Evolutionary conservation across 2,888 invertebrate genomes (phyloP).

Genomic region (Magallana nippona): DNA sequence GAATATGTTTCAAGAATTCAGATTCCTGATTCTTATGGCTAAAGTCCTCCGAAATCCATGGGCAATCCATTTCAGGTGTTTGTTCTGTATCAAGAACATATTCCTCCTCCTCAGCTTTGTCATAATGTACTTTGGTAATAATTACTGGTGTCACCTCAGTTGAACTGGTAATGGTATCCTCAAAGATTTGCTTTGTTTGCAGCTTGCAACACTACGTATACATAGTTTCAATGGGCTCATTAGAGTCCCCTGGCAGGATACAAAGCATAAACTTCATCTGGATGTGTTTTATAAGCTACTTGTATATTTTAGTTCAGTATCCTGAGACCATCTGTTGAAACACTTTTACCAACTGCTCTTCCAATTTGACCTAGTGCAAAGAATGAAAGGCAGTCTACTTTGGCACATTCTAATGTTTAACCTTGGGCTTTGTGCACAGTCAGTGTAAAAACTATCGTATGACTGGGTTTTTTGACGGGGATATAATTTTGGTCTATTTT

Average conservation of each 20-base stretch:
- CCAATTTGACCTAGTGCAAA: slow-evolving; percentile 40
- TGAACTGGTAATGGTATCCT: no score
- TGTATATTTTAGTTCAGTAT: slow-evolving; percentile 18
- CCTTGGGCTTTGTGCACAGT: slow-evolving; percentile 37
- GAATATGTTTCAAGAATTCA: no score
- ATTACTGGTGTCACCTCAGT: no score
- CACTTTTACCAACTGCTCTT: slow-evolving; percentile 14
- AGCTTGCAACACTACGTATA: neutral
- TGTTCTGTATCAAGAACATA: no score
- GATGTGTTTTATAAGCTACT: slow-evolving; percentile 30
- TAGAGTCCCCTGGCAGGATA: neutral
- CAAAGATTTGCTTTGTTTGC: no score
- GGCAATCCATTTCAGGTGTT: slow-evolving; percentile 6
- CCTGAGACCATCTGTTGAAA: neutral
- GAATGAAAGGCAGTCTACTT: slow-evolving; percentile 42
- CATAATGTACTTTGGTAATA: no score
- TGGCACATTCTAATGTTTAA: slow-evolving; percentile 4
- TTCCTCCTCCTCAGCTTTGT: no score
- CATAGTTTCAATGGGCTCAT: neutral
- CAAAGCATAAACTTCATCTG: slow-evolving; percentile 38
- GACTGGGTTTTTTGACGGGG: no score
- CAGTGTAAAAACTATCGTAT: slow-evolving; percentile 35
- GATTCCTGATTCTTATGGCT: neutral
- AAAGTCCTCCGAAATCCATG: neutral
- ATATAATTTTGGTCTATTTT: no score